Evolutionary conservation across 1,140 invertebrate species (phyloP).

Genomic region (Laupala kohalensis): DNA sequence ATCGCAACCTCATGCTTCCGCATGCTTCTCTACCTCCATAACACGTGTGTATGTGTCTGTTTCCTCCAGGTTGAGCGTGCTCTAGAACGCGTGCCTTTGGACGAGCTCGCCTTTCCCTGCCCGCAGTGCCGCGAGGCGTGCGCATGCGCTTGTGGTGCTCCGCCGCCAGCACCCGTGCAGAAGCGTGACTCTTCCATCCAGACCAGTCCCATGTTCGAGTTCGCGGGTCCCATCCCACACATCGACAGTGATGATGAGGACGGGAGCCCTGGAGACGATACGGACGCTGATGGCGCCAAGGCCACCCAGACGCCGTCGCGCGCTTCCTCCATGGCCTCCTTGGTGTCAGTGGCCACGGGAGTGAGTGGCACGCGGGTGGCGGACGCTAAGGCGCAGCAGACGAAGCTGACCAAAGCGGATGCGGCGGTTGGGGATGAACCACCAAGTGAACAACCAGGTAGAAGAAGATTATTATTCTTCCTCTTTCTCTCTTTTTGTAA

Average conservation of each 20-base stretch:
- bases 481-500: too few relatives aligned
- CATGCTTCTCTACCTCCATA: not conserved
- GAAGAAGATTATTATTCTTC: not conserved
- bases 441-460: not conserved
- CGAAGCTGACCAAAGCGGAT: not conserved
- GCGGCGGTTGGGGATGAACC: not conserved
- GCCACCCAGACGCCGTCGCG: not conserved
- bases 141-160: not conserved
- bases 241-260: constrained; percentile 59
- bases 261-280: constrained; percentile 25
- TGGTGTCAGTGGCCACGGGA: too few relatives aligned
- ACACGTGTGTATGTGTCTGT: not conserved
- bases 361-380: not conserved
- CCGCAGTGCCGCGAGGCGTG: constrained; percentile 33
- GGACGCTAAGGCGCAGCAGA: not conserved
- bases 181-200: constrained; percentile 30
- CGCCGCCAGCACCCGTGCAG: not conserved
- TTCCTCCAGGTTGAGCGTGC: constrained; percentile 37
- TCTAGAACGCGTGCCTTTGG: constrained; percentile 47
- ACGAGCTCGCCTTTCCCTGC: constrained; percentile 47
- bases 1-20: not conserved
- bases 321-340: too few relatives aligned
- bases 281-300: not conserved
- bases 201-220: constrained; percentile 42
- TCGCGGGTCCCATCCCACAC: constrained; percentile 52